Percentiles rank a stretch among this genome's conserved stretches.
phyloP scores from a whole-genome alignment of 2,888 invertebrate species.

The Amphipoea lucens region DNA sequence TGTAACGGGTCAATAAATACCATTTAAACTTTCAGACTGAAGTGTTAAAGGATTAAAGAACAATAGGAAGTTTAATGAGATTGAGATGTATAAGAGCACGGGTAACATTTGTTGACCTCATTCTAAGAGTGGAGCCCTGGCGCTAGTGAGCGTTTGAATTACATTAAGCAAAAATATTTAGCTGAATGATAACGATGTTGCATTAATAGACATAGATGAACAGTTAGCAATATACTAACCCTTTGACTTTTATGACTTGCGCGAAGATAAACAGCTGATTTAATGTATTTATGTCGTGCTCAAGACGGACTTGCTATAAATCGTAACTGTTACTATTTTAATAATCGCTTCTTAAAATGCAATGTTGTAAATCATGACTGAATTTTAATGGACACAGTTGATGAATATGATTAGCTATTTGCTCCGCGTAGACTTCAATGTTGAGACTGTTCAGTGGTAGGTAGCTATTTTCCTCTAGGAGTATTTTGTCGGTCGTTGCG shows the following conservation, averaged over 20 bases:
- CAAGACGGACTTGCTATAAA: conserved; percentile 53
- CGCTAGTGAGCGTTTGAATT: conserved; percentile 18
- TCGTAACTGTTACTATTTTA: conserved; percentile 43
- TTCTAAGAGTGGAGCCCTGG: conserved; percentile 18
- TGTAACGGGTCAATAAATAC: conserved; percentile 60
- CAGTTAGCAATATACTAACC: conserved; percentile 48
- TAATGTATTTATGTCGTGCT: conserved; percentile 52
- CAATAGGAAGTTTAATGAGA: conserved; percentile 44
- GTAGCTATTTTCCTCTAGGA: conserved; percentile 35
- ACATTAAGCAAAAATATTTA: conserved; percentile 28
- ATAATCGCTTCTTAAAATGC: conserved; percentile 59
- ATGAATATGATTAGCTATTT: conserved; percentile 60
- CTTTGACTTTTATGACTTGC: conserved; percentile 55
- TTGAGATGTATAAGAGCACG: conserved; percentile 30
- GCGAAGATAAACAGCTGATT: conserved; percentile 58
- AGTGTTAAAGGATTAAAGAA: conserved; percentile 47
- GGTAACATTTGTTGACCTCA: conserved; percentile 39
- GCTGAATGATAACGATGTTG: conserved; percentile 41
- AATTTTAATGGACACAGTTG: conserved; percentile 52
- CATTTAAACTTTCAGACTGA: conserved; percentile 53
- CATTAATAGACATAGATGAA: conserved; percentile 31
- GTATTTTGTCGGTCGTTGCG: conserved; percentile 17
- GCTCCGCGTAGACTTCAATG: conserved; percentile 48
- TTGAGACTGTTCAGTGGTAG: conserved; percentile 33
- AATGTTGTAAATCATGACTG: conserved; percentile 56